Evolutionary conservation across 1,140 invertebrate species (phyloP).

Genomic region (Drosophila auraria): DNA sequence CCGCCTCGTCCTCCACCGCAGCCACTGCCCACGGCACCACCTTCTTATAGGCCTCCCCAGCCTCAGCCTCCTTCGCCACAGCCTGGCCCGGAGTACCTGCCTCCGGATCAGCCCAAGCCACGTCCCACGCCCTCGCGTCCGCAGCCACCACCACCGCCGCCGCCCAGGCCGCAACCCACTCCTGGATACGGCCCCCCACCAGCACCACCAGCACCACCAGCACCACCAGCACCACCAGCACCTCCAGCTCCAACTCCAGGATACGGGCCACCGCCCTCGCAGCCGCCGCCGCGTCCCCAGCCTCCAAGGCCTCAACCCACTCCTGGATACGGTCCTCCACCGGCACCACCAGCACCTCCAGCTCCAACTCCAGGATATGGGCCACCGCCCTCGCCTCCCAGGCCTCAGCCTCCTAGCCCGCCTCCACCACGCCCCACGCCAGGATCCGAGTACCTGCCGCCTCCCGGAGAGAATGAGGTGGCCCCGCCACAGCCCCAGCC

Average conservation of each 20-base stretch:
- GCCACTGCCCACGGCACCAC: constrained; percentile 27
- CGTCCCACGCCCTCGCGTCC: constrained; percentile 45
- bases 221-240: constrained; percentile 13
- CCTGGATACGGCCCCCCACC: constrained; percentile 49
- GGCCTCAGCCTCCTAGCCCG: constrained; percentile 32
- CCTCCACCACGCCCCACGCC: constrained; percentile 38
- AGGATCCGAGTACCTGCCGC: constrained; percentile 60
- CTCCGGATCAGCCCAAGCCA: constrained; percentile 63
- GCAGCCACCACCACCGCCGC: constrained; percentile 42
- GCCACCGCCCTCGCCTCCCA: constrained; percentile 30
- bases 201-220: constrained; percentile 28
- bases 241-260: constrained; percentile 21
- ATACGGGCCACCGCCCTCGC: constrained; percentile 36
- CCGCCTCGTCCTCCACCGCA: constrained; percentile 37
- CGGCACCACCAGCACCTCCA: constrained; percentile 17
- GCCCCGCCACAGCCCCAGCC: constrained; percentile 50
- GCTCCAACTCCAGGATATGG: constrained; percentile 23
- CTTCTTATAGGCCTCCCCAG: constrained; percentile 54
- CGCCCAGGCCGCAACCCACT: constrained; percentile 36
- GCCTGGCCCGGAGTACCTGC: constrained; percentile 66
- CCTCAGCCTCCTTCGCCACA: constrained; percentile 43
- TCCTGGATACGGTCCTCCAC: no score
- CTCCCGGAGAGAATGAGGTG: constrained; percentile 56
- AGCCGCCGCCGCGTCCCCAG: constrained; percentile 22
- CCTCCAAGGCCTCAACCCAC: constrained; percentile 30